These are phyloP conservation scores for Diacarnus erythraeanus DNA, from an alignment of 37 sponge, comb jelly and placozoan genomes.

Conservation along the genomic window DNA sequence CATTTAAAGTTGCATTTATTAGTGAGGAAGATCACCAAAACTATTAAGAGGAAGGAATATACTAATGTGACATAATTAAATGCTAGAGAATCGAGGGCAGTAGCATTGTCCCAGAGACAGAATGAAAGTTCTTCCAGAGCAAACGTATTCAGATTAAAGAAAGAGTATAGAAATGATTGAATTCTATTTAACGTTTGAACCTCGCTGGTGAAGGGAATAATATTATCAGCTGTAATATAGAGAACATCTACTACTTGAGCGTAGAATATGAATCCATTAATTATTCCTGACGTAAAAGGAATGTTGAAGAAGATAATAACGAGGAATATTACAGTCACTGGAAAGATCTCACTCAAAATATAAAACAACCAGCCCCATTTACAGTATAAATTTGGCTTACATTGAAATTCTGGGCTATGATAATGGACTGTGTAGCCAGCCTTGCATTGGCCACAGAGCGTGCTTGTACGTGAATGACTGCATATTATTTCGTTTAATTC, in stretches of 20 bases:
- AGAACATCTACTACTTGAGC: slow-evolving; percentile 28
- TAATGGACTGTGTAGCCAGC: slow-evolving; percentile 17
- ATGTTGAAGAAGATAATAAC: slow-evolving; percentile 51
- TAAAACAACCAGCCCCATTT: slow-evolving; percentile 37
- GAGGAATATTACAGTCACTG: slow-evolving; percentile 39
- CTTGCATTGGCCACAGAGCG: slow-evolving; percentile 24
- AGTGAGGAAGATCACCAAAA: neutral
- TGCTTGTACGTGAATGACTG: slow-evolving; percentile 1
- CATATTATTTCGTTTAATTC: slow-evolving; percentile 18
- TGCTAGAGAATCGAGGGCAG: slow-evolving; percentile 1
- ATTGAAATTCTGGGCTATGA: slow-evolving; percentile 19
- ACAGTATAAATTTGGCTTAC: slow-evolving; percentile 1
- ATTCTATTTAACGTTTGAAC: neutral
- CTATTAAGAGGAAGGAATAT: slow-evolving; percentile 31
- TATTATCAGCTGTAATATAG: neutral
- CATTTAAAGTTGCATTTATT: slow-evolving; percentile 4
- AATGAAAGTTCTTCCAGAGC: slow-evolving; percentile 20
- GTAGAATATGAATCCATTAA: slow-evolving; percentile 46
- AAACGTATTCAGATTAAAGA: slow-evolving; percentile 30
- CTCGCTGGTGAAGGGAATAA: neutral
- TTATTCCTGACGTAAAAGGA: slow-evolving; percentile 32
- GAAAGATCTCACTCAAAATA: slow-evolving; percentile 40
- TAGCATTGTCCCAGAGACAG: slow-evolving; percentile 28
- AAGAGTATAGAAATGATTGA: slow-evolving; percentile 3
- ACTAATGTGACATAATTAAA: slow-evolving; percentile 36